Evolutionary conservation across 2,888 invertebrate genomes (phyloP), one percentile per base, ranked within the genome.

Genomic region (Dryobota labecula): DNA sequence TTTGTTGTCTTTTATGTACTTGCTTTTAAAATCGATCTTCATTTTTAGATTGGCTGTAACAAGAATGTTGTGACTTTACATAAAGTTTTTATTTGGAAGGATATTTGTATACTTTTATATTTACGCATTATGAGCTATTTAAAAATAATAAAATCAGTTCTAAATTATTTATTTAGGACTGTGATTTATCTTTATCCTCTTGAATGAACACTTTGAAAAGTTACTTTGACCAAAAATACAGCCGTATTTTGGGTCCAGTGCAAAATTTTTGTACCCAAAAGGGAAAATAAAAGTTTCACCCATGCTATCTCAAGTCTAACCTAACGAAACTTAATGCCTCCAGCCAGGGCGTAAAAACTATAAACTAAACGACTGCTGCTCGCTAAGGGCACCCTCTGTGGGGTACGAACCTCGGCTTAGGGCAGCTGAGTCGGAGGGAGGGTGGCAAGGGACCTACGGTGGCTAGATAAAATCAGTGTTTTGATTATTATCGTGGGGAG

Each of bases 41-140:
- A 95, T 94, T 79, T 86, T 90, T 0, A 95, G 90, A 75, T 95
- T 95, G 24, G 91, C 95, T 95, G 91, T 27, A 90, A 92, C 69
- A 73, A 56, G 68, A 73, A 62, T 65, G 13, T 30, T n/a, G 15
- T 20, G 9, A 27, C 5, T 20, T 13, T 41, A 27, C 5, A 27
- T 8, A 0, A 9, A 5, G 5, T n/a, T n/a, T 45, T 30, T 38
- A 38, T 24, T 49, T 41, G 15, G 18, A 9, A 53, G 8, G 5
- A 36, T 8, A 36, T 36, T 0, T 36, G 8, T 36, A 8, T 36
- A 36, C 8, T 33, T 4, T 33, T 33, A 8, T 36, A 8, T n/a
- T n/a, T n/a, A n/a, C n/a, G n/a, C n/a, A n/a, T 2, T 24, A 57
- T 1, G 15, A 36, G 5, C 5, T 36, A 57, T 9, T n/a, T 6